These are phyloP conservation scores for Nematostella vectensis DNA, from an alignment of 92 coral and sea anemone genomes.

Conservation along the genomic window DNA sequence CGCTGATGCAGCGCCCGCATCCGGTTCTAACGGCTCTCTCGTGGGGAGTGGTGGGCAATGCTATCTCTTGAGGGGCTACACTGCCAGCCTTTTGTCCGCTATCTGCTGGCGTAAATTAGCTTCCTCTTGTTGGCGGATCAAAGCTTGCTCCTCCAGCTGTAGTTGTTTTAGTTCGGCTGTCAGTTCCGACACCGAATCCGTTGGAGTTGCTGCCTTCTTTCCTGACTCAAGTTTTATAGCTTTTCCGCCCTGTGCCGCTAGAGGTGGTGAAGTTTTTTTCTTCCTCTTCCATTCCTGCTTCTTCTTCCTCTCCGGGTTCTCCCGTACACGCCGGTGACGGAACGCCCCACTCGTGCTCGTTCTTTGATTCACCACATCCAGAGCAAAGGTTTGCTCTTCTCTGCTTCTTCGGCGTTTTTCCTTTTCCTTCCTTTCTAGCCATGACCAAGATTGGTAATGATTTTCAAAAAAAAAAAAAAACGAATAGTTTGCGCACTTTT, in stretches of 20 bases:
- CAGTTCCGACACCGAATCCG: neutral
- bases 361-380: neutral
- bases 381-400: neutral
- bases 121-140: neutral
- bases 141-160: neutral
- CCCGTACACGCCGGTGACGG: neutral
- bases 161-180: neutral
- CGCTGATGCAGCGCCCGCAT: neutral
- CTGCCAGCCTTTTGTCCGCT: neutral
- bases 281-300: neutral
- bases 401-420: no score
- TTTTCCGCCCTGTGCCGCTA: neutral
- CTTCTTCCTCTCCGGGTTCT: neutral
- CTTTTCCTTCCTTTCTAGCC: neutral
- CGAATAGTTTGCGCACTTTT: neutral
- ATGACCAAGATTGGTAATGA: no score
- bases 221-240: no score
- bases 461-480: no score
- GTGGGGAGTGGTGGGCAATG: neutral
- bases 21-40: slow-evolving; percentile 1
- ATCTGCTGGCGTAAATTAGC: neutral
- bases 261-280: neutral
- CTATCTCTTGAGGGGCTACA: neutral
- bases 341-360: neutral
- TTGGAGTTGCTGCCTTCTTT: neutral